These are phyloP conservation scores for Therioaphis trifolii DNA, from an alignment of 2,888 invertebrate genomes.

Conservation along the genomic window DNA sequence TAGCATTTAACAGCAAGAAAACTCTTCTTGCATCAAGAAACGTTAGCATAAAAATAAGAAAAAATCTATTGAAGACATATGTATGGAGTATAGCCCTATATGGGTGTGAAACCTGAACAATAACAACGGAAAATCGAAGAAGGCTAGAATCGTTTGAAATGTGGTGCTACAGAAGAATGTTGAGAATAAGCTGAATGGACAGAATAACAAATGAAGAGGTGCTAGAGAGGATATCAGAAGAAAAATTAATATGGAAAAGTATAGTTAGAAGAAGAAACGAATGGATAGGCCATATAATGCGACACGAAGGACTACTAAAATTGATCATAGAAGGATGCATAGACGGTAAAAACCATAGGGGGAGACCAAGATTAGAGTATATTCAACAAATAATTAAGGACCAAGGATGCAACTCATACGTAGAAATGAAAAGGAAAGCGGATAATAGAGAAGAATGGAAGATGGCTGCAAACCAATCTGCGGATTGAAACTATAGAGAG, in stretches of 20 bases:
- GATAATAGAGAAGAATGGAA: conserved; percentile 19
- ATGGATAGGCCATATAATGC: too few species aligned
- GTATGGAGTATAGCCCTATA: conserved; percentile 28
- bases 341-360: neutral
- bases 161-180: conserved; percentile 30
- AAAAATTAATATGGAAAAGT: neutral
- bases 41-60: conserved; percentile 15
- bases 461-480: conserved; percentile 26
- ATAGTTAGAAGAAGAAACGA: too few species aligned
- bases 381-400: too few species aligned
- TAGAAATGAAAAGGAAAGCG: conserved; percentile 21
- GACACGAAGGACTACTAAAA: too few species aligned
- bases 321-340: too few species aligned
- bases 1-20: conserved; percentile 11
- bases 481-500: conserved; percentile 4
- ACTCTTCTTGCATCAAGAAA: conserved; percentile 16
- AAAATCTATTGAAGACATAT: conserved; percentile 37
- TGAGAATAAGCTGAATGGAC: conserved; percentile 39
- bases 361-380: neutral
- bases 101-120: conserved; percentile 29
- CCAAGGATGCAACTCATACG: neutral
- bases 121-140: neutral
- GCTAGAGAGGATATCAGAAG: conserved; percentile 8
- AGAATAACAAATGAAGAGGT: conserved; percentile 36
- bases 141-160: conserved; percentile 34